Evolutionary conservation across 2,113 vertebrate species (phyloP).

Genomic region (Muntiacus muntjak): DNA sequence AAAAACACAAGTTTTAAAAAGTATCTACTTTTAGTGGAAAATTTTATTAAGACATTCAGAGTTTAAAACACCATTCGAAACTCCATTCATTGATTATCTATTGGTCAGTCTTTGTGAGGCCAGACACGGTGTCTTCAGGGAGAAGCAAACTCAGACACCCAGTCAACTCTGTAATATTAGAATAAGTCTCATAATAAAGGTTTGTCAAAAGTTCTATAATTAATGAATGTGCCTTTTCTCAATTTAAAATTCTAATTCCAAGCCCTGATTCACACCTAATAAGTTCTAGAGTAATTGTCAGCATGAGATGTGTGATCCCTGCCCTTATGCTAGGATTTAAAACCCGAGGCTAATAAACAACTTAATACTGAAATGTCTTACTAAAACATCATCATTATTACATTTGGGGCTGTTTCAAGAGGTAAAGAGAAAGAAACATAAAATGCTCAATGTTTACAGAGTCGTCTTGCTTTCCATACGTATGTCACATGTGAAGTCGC

Average conservation of each 20-base stretch:
- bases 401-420: neutral
- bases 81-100: neutral
- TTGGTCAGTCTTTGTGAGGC: neutral
- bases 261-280: neutral
- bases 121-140: neutral
- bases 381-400: neutral
- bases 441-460: neutral
- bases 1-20: neutral
- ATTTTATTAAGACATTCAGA: neutral
- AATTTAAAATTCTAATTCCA: conserved; percentile 7
- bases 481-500: conserved; percentile 1
- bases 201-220: neutral
- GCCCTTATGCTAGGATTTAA: neutral
- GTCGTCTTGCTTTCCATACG: neutral
- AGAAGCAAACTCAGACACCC: neutral
- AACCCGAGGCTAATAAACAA: neutral
- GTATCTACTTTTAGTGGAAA: conserved; percentile 1
- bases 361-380: neutral
- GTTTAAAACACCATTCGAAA: neutral
- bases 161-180: neutral
- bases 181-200: neutral
- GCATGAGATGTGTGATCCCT: neutral
- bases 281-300: neutral
- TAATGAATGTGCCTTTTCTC: neutral
- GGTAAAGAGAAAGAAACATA: conserved; percentile 22